Conservation (phyloP, 2,113 vertebrate genomes). For the Dendropsophus ebraccatus region DNA sequence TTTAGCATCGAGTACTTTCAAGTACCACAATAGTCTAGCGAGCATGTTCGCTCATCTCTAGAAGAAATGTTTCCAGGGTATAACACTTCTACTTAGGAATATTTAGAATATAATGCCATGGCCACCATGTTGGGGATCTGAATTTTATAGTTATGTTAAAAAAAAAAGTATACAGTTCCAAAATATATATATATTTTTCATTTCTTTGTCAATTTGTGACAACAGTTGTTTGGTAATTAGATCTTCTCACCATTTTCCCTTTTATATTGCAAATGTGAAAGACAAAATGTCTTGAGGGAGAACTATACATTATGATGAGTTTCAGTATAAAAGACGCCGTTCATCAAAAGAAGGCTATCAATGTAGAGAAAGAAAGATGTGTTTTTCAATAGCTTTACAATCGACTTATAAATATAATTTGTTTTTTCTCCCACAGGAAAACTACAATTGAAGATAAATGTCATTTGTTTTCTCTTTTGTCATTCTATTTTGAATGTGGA, state of each 20-base stretch:
- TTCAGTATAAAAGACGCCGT: conserved; percentile 4
- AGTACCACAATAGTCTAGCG: too few relatives aligned
- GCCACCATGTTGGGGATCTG: neutral
- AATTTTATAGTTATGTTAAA: neutral
- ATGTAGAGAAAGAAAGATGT: neutral
- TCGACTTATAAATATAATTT: conserved; percentile 17
- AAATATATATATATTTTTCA: too few relatives aligned
- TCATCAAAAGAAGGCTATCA: conserved; percentile 25
- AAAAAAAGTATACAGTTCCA: too few relatives aligned
- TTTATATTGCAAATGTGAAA: neutral
- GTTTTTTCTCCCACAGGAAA: conserved; percentile 13
- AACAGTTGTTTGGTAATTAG: conserved; percentile 20
- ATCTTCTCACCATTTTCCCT: neutral
- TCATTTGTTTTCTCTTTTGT: conserved; percentile 45
- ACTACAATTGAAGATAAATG: conserved; percentile 22
- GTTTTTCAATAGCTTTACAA: neutral
- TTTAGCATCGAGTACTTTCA: too few relatives aligned
- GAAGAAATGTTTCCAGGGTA: too few relatives aligned
- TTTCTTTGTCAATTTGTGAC: conserved; percentile 11
- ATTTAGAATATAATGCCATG: neutral
- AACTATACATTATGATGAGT: conserved; percentile 13
- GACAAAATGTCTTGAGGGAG: conserved; percentile 34
- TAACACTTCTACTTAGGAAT: too few relatives aligned
- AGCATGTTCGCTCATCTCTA: too few relatives aligned
- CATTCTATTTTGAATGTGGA: conserved; percentile 15